Evolutionary conservation across 2,888 invertebrate species (phyloP).

Genomic region (Metallyticus violacea): DNA sequence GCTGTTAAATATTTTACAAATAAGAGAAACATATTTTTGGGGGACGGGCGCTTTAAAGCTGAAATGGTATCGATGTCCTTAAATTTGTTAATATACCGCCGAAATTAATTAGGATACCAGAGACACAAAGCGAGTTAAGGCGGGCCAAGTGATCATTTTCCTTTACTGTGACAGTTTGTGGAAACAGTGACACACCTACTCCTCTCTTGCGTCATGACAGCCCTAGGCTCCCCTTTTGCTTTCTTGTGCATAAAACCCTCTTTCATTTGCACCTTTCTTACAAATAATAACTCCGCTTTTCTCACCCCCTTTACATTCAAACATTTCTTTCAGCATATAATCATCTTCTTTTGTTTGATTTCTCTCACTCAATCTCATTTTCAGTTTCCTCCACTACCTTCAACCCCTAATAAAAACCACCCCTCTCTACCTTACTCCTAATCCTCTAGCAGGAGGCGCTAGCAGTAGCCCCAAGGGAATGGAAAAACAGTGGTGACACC

Average conservation of each 20-base stretch:
- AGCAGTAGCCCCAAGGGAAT: not conserved
- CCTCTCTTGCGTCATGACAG: too few relatives aligned
- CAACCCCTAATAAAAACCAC: slow-evolving; percentile 9
- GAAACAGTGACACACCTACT: too few relatives aligned
- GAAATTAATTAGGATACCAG: too few relatives aligned
- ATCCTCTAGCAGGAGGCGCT: slow-evolving; percentile 3
- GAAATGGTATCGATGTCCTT: too few relatives aligned
- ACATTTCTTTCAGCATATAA: not conserved
- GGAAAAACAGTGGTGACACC: slow-evolving; percentile 48
- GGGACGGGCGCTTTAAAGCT: too few relatives aligned
- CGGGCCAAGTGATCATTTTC: not conserved
- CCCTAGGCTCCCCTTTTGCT: too few relatives aligned
- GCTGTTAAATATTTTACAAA: too few relatives aligned
- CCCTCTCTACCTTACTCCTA: slow-evolving; percentile 15
- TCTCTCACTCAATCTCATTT: not conserved
- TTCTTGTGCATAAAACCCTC: too few relatives aligned
- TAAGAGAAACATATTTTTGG: too few relatives aligned
- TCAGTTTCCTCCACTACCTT: not conserved
- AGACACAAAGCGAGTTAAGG: too few relatives aligned
- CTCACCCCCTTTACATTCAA: not conserved
- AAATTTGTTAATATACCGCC: too few relatives aligned
- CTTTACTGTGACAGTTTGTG: not conserved
- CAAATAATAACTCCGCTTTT: not conserved
- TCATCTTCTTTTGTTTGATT: not conserved
- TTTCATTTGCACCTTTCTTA: not conserved